A percentile compares a stretch with the other conserved stretches of the same genome.
These are phyloP conservation scores for Drosophila aldrichi DNA, from an alignment of 2,888 invertebrate species.

Conservation along the genomic window DNA sequence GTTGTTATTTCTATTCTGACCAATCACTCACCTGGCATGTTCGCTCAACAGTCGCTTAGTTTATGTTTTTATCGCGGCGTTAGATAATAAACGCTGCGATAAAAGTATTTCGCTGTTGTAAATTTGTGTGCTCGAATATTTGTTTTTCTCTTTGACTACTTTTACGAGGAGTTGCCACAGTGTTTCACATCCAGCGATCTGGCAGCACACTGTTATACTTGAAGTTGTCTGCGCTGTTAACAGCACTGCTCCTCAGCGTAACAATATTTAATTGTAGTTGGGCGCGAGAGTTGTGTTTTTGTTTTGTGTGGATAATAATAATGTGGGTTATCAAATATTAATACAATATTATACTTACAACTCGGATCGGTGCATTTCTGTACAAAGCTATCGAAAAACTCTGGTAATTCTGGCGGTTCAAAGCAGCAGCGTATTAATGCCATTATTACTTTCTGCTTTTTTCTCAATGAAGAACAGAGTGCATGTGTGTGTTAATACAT, in stretches of 20 bases:
- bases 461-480: conserved; percentile 3
- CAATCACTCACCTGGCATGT: conserved; percentile 71
- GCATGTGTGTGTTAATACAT: conserved; percentile 5
- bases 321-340: background rate
- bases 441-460: conserved; percentile 55
- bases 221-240: conserved; percentile 38
- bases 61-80: conserved; percentile 57
- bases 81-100: conserved; percentile 66
- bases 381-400: conserved; percentile 90
- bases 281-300: background rate
- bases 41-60: conserved; percentile 28
- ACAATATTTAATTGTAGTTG: background rate
- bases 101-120: conserved; percentile 39
- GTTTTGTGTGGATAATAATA: background rate
- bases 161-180: conserved; percentile 31
- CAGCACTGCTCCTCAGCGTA: conserved; percentile 16
- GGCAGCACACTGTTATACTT: conserved; percentile 20
- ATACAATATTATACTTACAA: conserved; percentile 88
- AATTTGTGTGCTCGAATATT: conserved; percentile 31
- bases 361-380: conserved; percentile 93
- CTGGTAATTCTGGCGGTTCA: conserved; percentile 90
- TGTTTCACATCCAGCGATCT: conserved; percentile 6
- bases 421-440: conserved; percentile 90
- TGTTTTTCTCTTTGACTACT: conserved; percentile 38
- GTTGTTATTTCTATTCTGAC: background rate